Conservation (phyloP, 1,140 invertebrate genomes). For the Bombus pascuorum region DNA sequence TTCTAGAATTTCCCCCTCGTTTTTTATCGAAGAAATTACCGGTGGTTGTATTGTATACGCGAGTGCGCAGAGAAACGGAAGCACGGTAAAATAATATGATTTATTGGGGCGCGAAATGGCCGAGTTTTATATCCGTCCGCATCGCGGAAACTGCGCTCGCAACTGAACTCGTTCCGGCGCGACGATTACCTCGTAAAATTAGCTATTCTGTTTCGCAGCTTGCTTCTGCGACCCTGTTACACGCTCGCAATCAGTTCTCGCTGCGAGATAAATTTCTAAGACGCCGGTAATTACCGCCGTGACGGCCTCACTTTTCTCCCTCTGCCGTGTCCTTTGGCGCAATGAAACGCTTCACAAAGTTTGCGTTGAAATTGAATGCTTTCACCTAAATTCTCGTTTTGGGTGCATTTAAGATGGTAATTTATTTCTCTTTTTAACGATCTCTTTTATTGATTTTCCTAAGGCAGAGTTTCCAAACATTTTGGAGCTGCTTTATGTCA, state of each 20-base stretch:
- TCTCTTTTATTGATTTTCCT: too few relatives aligned
- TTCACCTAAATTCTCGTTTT: background rate
- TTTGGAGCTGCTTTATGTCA: too few relatives aligned
- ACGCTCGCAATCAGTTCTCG: constrained; percentile 29
- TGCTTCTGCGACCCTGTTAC: constrained; percentile 6
- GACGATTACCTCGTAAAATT: constrained; percentile 40
- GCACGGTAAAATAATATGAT: constrained; percentile 29
- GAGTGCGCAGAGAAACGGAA: background rate
- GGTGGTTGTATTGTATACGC: too few relatives aligned
- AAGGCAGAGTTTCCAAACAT: too few relatives aligned
- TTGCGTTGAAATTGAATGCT: background rate
- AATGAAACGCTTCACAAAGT: constrained; percentile 10
- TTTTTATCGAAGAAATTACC: constrained; percentile 13
- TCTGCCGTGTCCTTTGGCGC: background rate
- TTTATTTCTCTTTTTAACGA: background rate
- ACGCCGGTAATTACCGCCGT: constrained; percentile 8
- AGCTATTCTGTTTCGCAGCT: constrained; percentile 38
- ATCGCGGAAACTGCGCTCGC: constrained; percentile 14
- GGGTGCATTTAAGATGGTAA: background rate
- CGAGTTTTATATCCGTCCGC: constrained; percentile 42
- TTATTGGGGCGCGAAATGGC: constrained; percentile 26
- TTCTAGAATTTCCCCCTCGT: background rate
- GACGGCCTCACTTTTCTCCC: background rate
- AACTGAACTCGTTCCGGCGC: constrained; percentile 11
- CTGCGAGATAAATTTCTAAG: constrained; percentile 34